A percentile compares a stretch with the other conserved stretches of the same genome.
Evolutionary conservation across 2,888 invertebrate species (phyloP).

Genomic region (Orgyia antiqua): DNA sequence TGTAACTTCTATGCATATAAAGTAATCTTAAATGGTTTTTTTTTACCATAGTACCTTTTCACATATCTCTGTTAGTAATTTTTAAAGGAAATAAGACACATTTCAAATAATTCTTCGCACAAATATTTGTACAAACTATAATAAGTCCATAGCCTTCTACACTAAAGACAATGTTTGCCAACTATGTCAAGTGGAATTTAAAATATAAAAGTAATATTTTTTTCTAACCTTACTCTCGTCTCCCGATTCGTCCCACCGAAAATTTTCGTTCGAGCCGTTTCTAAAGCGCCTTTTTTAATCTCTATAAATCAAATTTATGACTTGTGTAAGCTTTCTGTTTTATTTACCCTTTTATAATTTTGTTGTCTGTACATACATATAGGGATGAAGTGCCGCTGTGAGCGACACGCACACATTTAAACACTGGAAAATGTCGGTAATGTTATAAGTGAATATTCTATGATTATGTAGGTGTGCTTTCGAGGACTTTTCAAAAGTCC

Average conservation of each 20-base stretch:
- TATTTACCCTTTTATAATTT: conserved; percentile 79
- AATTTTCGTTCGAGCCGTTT: conserved; percentile 76
- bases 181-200: too few species aligned
- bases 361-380: conserved; percentile 52
- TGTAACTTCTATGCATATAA: too few species aligned
- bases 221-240: conserved; percentile 57
- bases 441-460: conserved; percentile 5
- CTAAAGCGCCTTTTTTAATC: conserved; percentile 79
- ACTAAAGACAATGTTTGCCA: too few species aligned
- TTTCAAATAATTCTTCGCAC: too few species aligned
- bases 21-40: too few species aligned
- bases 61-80: too few species aligned
- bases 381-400: conserved; percentile 18
- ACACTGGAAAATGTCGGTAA: conserved; percentile 4
- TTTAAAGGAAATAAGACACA: too few species aligned
- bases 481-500: neutral
- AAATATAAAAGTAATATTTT: too few species aligned
- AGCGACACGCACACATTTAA: conserved; percentile 13
- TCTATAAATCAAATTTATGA: conserved; percentile 79
- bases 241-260: conserved; percentile 75
- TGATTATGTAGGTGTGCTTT: conserved; percentile 4
- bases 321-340: conserved; percentile 78
- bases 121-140: too few species aligned
- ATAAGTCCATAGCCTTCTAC: too few species aligned
- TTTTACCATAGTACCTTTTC: too few species aligned